Conservation (phyloP, 1,140 invertebrate genomes). For the Musca domestica region DNA sequence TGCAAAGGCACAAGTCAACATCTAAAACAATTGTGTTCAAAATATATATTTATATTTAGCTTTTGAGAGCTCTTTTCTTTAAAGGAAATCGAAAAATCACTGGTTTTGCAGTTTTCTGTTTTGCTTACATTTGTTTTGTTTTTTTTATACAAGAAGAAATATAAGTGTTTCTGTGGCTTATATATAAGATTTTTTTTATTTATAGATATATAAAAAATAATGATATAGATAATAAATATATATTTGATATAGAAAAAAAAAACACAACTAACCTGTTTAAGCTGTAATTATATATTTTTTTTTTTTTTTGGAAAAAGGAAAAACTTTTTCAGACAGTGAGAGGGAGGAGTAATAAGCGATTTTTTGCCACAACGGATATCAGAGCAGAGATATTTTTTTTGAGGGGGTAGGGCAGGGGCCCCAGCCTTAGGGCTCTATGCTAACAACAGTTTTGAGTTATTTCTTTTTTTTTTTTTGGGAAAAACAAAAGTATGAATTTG, state of each 20-base stretch:
- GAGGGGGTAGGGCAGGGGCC: background rate
- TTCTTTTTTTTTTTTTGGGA: background rate
- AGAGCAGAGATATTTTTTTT: background rate
- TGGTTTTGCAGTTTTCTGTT: constrained; percentile 25
- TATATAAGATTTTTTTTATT: background rate
- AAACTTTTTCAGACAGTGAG: constrained; percentile 6
- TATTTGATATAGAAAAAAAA: background rate
- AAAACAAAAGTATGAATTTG: too few relatives aligned
- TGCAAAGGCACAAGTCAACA: constrained; percentile 54
- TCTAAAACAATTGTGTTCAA: constrained; percentile 37
- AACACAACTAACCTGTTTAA: constrained; percentile 20
- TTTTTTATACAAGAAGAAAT: constrained; percentile 16
- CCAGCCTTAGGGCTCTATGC: background rate
- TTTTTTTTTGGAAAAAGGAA: too few relatives aligned
- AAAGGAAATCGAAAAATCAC: background rate
- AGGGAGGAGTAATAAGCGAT: too few relatives aligned
- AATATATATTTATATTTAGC: constrained; percentile 24
- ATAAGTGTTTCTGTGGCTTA: constrained; percentile 9
- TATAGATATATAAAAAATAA: background rate
- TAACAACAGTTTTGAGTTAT: constrained; percentile 1
- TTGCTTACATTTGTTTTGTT: constrained; percentile 27
- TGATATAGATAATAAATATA: too few relatives aligned
- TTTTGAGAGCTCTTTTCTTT: constrained; percentile 22
- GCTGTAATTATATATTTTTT: background rate
- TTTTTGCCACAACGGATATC: background rate